These are phyloP conservation scores for Syngnathus acus DNA, from an alignment of 2,797 vertebrate genomes.

Conservation along the genomic window DNA sequence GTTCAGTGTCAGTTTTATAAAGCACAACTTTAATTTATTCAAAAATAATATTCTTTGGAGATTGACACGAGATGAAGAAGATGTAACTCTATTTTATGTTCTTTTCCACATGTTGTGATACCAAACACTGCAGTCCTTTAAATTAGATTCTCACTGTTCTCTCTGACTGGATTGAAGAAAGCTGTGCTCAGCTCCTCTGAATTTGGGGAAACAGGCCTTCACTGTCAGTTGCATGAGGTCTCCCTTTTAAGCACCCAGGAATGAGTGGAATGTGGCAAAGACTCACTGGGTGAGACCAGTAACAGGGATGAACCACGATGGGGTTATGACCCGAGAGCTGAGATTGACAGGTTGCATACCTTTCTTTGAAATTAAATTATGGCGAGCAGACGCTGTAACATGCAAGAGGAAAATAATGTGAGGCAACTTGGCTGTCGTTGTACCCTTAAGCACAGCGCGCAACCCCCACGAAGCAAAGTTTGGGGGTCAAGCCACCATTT, in stretches of 20 bases:
- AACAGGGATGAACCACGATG: slow-evolving; percentile 40
- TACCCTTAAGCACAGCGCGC: background rate
- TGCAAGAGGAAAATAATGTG: background rate
- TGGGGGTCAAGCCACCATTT: background rate
- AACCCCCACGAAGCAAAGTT: background rate
- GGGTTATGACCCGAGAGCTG: slow-evolving; percentile 48
- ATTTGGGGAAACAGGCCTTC: background rate
- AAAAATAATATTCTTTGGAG: background rate
- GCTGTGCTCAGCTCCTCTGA: background rate
- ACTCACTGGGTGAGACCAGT: slow-evolving; percentile 36
- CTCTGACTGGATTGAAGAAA: background rate
- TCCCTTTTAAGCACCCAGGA: slow-evolving; percentile 44
- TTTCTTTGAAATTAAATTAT: slow-evolving; percentile 7
- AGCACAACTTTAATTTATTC: background rate
- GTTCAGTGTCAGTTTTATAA: background rate
- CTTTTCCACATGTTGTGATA: background rate
- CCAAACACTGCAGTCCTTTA: background rate
- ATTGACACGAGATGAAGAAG: background rate
- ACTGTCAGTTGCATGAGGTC: background rate
- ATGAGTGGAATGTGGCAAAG: slow-evolving; percentile 53
- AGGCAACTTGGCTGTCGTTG: background rate
- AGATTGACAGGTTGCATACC: slow-evolving; percentile 21
- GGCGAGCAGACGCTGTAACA: background rate
- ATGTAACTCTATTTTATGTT: background rate
- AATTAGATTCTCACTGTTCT: background rate